These are phyloP conservation scores for Anthonomus grandis DNA, from an alignment of 1,140 invertebrate genomes.

Conservation along the genomic window DNA sequence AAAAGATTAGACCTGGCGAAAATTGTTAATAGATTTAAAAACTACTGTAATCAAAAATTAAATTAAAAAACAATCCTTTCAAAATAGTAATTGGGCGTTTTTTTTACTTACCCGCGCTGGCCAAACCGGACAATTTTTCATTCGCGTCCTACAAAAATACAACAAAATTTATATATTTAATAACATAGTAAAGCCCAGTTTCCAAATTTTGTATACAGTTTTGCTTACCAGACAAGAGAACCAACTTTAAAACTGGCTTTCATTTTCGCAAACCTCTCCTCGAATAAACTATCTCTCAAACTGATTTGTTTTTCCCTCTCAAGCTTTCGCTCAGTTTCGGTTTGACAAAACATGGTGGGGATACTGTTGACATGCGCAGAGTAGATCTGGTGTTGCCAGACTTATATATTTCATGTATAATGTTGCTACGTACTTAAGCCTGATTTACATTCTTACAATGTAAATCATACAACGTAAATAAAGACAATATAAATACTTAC, in stretches of 20 bases:
- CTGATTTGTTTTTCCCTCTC: conserved; percentile 22
- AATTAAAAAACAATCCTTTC: background rate
- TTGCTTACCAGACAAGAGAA: conserved; percentile 72
- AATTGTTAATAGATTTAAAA: conserved; percentile 1
- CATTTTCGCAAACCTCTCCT: conserved; percentile 19
- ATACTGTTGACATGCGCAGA: too few relatives aligned
- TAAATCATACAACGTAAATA: too few relatives aligned
- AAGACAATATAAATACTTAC: too few relatives aligned
- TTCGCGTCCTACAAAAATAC: conserved; percentile 14
- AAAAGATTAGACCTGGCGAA: background rate
- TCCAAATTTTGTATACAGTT: conserved; percentile 24
- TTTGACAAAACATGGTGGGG: too few relatives aligned
- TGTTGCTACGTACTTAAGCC: too few relatives aligned
- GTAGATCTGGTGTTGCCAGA: too few relatives aligned
- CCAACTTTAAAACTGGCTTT: conserved; percentile 55
- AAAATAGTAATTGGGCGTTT: background rate
- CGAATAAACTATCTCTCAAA: conserved; percentile 26
- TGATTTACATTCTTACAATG: too few relatives aligned
- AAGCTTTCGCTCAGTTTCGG: too few relatives aligned
- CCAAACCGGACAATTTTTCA: conserved; percentile 10
- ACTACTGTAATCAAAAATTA: background rate
- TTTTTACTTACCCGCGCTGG: conserved; percentile 13
- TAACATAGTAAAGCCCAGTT: conserved; percentile 3
- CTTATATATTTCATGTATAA: too few relatives aligned
- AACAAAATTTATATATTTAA: background rate